These are phyloP conservation scores for Epinephelus cyanopodus DNA, from an alignment of 2,113 vertebrate species.

Conservation along the genomic window DNA sequence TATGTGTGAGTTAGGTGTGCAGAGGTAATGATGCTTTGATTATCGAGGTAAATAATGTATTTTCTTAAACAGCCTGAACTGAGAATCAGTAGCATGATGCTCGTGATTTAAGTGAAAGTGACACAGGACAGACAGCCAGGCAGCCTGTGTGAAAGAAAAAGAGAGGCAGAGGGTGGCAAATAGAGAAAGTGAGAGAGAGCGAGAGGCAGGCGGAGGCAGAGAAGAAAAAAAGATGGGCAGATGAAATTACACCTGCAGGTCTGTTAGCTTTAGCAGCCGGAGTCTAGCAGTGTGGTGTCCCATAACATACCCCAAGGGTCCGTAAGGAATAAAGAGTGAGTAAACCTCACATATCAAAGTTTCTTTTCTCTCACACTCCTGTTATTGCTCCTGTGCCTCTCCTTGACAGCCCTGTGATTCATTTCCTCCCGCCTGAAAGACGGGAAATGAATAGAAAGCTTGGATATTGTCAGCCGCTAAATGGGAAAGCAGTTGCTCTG, in stretches of 20 bases:
- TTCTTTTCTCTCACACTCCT: conserved; percentile 70
- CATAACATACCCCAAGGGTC: conserved; percentile 72
- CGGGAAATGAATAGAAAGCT: conserved; percentile 84
- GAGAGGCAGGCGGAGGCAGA: conserved; percentile 30
- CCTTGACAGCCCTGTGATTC: conserved; percentile 81
- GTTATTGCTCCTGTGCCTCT: conserved; percentile 82
- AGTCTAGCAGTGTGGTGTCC: conserved; percentile 66
- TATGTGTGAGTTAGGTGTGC: neutral
- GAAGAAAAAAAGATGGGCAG: conserved; percentile 69
- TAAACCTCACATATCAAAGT: conserved; percentile 82
- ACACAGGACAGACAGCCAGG: conserved; percentile 56
- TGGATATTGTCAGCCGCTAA: conserved; percentile 81
- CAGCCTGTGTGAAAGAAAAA: conserved; percentile 27
- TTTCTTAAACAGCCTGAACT: conserved; percentile 49
- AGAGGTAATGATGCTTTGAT: conserved; percentile 57
- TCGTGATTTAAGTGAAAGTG: conserved; percentile 70
- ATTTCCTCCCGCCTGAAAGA: conserved; percentile 80
- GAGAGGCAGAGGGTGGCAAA: conserved; percentile 42
- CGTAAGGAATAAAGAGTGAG: conserved; percentile 75
- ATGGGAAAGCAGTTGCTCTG: conserved; percentile 74
- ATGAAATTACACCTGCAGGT: conserved; percentile 78
- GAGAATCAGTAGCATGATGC: conserved; percentile 49
- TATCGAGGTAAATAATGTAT: conserved; percentile 45
- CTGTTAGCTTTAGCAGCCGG: conserved; percentile 74
- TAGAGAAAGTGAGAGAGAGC: conserved; percentile 45